Percentiles rank a stretch among this genome's conserved stretches.
phyloP scores from a whole-genome alignment of 2,888 invertebrate genomes.

The Cryptocephalus moraei region DNA sequence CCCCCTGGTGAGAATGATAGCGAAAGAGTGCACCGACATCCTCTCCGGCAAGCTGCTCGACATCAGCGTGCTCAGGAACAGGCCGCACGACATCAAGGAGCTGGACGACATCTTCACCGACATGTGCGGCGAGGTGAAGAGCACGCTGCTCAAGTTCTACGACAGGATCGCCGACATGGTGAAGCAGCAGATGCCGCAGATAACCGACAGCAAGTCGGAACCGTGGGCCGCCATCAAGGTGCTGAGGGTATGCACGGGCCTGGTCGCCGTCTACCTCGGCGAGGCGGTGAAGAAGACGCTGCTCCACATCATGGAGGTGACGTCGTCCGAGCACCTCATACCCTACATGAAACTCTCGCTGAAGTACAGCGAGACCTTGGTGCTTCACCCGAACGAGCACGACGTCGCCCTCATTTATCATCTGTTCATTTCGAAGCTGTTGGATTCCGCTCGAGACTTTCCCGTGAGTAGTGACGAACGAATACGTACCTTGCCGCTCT shows the following conservation, averaged over 20 bases:
- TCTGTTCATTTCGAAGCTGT: constrained; percentile 40
- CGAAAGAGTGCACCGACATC: constrained; percentile 41
- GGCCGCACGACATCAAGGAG: constrained; percentile 21
- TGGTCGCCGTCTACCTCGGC: constrained; percentile 53
- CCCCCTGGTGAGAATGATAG: constrained; percentile 51
- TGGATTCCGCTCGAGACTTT: constrained; percentile 8
- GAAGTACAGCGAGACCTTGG: constrained; percentile 19
- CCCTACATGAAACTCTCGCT: constrained; percentile 50
- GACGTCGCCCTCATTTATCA: constrained; percentile 48
- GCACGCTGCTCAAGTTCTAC: constrained; percentile 22
- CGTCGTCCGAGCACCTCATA: constrained; percentile 43
- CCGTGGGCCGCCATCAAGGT: too few relatives aligned
- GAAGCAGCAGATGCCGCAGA: constrained; percentile 18
- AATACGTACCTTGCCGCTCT: too few relatives aligned
- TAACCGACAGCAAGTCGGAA: constrained; percentile 6
- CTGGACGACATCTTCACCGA: constrained; percentile 21
- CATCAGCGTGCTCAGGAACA: constrained; percentile 14
- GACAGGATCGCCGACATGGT: constrained; percentile 18
- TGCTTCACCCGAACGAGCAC: constrained; percentile 49
- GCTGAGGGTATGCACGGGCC: constrained; percentile 26
- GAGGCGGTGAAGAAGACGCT: constrained; percentile 58
- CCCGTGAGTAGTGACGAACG: neutral
- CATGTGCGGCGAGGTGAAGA: constrained; percentile 18
- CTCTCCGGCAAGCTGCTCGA: constrained; percentile 48
- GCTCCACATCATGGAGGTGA: constrained; percentile 47